Evolutionary conservation across 37 sponge, comb jelly and placozoan genomes (phyloP).

Genomic region (Tethya wilhelma): DNA sequence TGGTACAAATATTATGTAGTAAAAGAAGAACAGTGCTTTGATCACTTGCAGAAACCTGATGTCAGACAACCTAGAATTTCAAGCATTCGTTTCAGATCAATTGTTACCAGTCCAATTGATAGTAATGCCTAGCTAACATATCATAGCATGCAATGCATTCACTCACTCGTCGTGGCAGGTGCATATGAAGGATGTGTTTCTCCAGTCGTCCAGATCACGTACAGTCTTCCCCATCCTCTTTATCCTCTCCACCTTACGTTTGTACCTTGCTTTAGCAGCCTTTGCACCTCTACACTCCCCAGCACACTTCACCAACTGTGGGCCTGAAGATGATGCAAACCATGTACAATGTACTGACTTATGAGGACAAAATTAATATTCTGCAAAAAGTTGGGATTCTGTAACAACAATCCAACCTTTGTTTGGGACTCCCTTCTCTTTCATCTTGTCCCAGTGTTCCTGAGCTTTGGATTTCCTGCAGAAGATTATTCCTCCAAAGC

Average conservation of each 20-base stretch:
- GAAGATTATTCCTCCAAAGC: slow-evolving; percentile 65
- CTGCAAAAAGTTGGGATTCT: not conserved
- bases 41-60: slow-evolving; percentile 49
- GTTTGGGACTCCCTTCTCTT: slow-evolving; percentile 45
- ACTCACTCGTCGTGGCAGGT: slow-evolving; percentile 77
- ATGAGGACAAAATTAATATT: not conserved
- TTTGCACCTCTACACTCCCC: slow-evolving; percentile 78
- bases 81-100: not conserved
- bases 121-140: not conserved
- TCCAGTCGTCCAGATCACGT: slow-evolving; percentile 73
- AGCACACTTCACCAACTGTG: slow-evolving; percentile 65
- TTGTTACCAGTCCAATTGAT: not conserved
- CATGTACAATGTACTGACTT: not conserved
- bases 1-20: slow-evolving; percentile 73
- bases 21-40: slow-evolving; percentile 78
- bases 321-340: slow-evolving; percentile 34
- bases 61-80: slow-evolving; percentile 56
- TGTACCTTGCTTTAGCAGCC: slow-evolving; percentile 64
- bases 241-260: slow-evolving; percentile 50
- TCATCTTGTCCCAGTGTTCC: slow-evolving; percentile 44
- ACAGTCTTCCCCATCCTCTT: slow-evolving; percentile 60
- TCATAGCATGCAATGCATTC: not conserved
- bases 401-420: slow-evolving; percentile 8
- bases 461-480: slow-evolving; percentile 81
- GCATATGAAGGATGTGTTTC: slow-evolving; percentile 75